Base-by-base conservation (phyloP, 2,888 invertebrate genomes). In the Ormyrus labotus region DNA sequence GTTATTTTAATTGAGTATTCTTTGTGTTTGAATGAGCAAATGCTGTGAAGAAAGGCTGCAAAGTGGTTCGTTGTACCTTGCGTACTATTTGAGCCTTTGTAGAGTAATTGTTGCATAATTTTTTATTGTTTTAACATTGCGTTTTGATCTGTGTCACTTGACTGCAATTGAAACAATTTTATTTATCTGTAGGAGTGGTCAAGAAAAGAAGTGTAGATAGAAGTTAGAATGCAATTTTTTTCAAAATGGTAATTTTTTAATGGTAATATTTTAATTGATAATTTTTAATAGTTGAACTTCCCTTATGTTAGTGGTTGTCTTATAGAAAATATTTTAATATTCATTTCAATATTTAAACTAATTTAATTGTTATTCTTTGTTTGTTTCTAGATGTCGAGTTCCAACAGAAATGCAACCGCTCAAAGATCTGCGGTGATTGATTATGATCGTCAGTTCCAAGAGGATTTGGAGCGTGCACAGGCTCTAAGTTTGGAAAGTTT, bases 401-500 rank as follows among this genome's bases (percentile, higher is more conserved):
- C 87, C 83, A 88, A 86, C 80, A 88, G 86, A 84, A 89, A 88
- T 77, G 84, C 87, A 64, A 85, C 85, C 68, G 82, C 85, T 82
- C 89, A 88, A 74, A 87, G 87, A 83, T 82, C 85, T 55, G 84
- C 87, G 84, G 89, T 89, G 85, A 88, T 91, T 81, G 96, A 96
- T 89, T 95, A 95, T 92, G 96, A 96, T 87, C 94, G 94, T 87
- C 95, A 96, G 91, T 96, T 95, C 89, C 94, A 96, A 92, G 96
- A 96, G 83, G 97, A 97, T 89, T 92, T 97, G 90, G 97, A 97
- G 91, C 94, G 95, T 90, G 97, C 97, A 1, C 96, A 96, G 89
- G 96, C 97, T 72, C 92, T 97, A 68, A 97, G 97, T 91, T 92
- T 97, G 88, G 97, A 97, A 92, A 96, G 96, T 87, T 92, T 96